phyloP scores from a whole-genome alignment of 2,797 vertebrate species.

The Sylvilagus floridanus region DNA sequence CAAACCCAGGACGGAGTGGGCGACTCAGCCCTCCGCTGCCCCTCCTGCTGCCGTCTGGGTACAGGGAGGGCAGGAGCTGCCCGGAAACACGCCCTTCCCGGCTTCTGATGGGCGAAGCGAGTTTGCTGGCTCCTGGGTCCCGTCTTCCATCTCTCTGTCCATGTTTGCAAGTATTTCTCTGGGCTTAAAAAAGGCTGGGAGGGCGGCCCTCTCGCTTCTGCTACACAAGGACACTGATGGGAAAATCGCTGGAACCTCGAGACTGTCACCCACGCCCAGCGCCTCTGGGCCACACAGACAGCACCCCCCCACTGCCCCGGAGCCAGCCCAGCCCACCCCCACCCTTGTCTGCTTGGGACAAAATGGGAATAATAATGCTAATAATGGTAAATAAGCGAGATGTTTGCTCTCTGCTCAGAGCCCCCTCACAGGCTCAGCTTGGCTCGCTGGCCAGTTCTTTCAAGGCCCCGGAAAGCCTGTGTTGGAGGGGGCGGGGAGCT shows the following conservation, averaged over 20 bases:
- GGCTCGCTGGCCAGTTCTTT: background rate
- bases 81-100: too few species aligned
- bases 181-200: background rate
- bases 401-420: background rate
- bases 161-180: background rate
- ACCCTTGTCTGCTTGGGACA: background rate
- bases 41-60: fast-evolving
- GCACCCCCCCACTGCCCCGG: background rate
- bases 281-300: background rate
- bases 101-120: background rate
- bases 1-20: background rate
- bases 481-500: background rate
- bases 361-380: background rate
- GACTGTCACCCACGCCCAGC: background rate
- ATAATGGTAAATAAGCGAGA: background rate
- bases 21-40: background rate
- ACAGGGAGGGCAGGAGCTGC: background rate
- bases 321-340: background rate
- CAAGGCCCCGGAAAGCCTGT: background rate
- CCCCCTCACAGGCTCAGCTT: background rate
- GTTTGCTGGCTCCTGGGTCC: background rate
- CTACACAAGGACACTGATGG: background rate
- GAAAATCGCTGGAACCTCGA: background rate
- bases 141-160: background rate
- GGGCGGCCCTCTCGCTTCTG: fast-evolving